Evolutionary conservation across 2,113 vertebrate species (phyloP).

Genomic region (Ibidorhyncha struthersii): DNA sequence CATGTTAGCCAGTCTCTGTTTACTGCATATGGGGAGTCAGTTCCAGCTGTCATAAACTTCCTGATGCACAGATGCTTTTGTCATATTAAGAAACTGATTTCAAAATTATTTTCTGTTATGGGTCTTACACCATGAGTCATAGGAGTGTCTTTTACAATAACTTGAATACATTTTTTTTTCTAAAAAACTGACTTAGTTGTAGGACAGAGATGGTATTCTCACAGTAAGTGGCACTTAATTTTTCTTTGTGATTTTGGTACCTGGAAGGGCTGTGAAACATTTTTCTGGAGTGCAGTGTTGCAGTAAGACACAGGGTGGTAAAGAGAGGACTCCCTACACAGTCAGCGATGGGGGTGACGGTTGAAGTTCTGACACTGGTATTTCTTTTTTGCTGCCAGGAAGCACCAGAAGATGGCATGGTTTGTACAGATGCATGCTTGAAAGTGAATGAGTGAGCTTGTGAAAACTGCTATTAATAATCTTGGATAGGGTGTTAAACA

Average conservation of each 20-base stretch:
- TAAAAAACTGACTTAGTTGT: not conserved
- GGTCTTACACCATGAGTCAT: not conserved
- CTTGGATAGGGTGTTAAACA: conserved; percentile 53
- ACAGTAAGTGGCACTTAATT: not conserved
- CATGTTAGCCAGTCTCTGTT: not conserved
- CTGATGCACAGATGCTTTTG: not conserved
- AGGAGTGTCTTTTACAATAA: not conserved
- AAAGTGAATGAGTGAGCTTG: conserved; percentile 59
- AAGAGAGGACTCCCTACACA: not conserved
- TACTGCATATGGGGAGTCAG: not conserved
- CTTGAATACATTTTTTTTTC: not conserved
- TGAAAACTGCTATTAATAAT: conserved; percentile 76
- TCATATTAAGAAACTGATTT: not conserved
- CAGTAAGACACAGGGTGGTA: not conserved
- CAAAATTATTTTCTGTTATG: not conserved
- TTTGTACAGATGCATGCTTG: conserved; percentile 77
- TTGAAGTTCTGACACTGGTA: conserved; percentile 26
- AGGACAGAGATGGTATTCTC: not conserved
- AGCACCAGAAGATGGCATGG: conserved; percentile 88
- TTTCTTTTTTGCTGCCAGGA: conserved; percentile 70
- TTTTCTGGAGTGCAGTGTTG: not conserved
- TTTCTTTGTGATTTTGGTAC: not conserved
- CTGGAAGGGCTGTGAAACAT: not conserved
- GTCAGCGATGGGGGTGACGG: conserved; percentile 17
- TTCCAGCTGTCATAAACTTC: not conserved